Percentiles rank a stretch among this genome's conserved stretches.
Evolutionary conservation across 2,113 vertebrate species (phyloP).

Genomic region (Danionella cerebrum): DNA sequence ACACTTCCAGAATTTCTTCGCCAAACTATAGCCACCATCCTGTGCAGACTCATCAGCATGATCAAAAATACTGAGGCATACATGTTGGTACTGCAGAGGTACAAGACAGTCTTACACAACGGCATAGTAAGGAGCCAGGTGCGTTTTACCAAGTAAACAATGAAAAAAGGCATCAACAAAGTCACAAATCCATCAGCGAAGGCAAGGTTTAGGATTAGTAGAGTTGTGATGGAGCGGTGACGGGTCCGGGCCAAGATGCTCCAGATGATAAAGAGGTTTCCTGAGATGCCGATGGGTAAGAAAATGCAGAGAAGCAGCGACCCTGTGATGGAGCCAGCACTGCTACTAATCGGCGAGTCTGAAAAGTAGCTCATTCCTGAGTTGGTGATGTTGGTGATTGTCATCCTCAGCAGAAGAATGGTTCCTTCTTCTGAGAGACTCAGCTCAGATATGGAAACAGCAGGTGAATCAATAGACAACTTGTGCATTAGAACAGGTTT

Average conservation of each 20-base stretch:
- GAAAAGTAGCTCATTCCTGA: no score
- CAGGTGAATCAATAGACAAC: background rate
- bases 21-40: conserved; percentile 70
- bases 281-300: conserved; percentile 73
- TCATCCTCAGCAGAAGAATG: background rate
- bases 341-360: conserved; percentile 24
- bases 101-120: conserved; percentile 70
- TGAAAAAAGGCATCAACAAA: conserved; percentile 73
- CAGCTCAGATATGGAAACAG: no score
- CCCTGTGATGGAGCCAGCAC: background rate
- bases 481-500: background rate
- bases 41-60: conserved; percentile 76
- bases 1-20: conserved; percentile 58
- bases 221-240: conserved; percentile 69
- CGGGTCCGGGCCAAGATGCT: conserved; percentile 65
- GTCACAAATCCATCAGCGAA: conserved; percentile 70
- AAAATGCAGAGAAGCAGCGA: conserved; percentile 65
- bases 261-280: conserved; percentile 80
- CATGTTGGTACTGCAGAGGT: conserved; percentile 80
- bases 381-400: background rate
- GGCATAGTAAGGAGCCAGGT: conserved; percentile 60
- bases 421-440: background rate
- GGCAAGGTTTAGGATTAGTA: conserved; percentile 79
- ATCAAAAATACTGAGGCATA: conserved; percentile 84
- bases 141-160: conserved; percentile 53